phyloP scores from a whole-genome alignment of 2,888 invertebrate genomes.

The Drosophila siamana region DNA sequence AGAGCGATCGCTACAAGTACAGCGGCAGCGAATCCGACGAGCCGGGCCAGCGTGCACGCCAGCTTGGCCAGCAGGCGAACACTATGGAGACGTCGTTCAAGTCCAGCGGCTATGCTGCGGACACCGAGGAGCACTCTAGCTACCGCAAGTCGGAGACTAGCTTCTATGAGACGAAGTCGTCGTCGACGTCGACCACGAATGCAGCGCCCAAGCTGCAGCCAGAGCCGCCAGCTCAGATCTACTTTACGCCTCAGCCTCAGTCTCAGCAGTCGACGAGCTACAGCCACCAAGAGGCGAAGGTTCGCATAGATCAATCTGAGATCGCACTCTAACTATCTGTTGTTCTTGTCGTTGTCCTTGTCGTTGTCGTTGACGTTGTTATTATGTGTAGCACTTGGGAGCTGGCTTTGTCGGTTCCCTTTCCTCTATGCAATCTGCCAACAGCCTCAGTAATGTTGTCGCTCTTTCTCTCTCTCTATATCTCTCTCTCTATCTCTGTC shows the following conservation, averaged over 20 bases:
- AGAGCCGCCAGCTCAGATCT: conserved; percentile 74
- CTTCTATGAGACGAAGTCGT: conserved; percentile 77
- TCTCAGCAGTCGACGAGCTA: conserved; percentile 47
- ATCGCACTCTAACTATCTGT: conserved; percentile 33
- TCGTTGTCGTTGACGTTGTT: conserved; percentile 49
- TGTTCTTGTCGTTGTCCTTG: conserved; percentile 36
- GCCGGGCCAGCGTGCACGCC: conserved; percentile 59
- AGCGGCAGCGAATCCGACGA: conserved; percentile 89
- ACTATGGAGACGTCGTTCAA: conserved; percentile 69
- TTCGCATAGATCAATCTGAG: conserved; percentile 69
- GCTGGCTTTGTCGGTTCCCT: conserved; percentile 9
- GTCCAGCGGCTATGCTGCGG: conserved; percentile 89
- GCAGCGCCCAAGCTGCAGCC: conserved; percentile 45
- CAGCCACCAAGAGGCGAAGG: conserved; percentile 83
- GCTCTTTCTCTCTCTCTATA: conserved; percentile 5
- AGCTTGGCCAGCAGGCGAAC: conserved; percentile 84
- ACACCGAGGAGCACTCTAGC: conserved; percentile 88
- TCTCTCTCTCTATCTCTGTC: too few species aligned
- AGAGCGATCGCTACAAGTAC: conserved; percentile 89
- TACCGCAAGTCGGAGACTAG: conserved; percentile 83
- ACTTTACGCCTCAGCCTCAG: conserved; percentile 55
- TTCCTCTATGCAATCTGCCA: conserved; percentile 1
- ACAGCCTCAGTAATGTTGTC: conserved; percentile 6
- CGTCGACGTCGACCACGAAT: conserved; percentile 41
- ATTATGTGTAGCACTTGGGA: conserved; percentile 65